Conservation (phyloP, 2,888 invertebrate genomes). For the Anthrax anthrax region DNA sequence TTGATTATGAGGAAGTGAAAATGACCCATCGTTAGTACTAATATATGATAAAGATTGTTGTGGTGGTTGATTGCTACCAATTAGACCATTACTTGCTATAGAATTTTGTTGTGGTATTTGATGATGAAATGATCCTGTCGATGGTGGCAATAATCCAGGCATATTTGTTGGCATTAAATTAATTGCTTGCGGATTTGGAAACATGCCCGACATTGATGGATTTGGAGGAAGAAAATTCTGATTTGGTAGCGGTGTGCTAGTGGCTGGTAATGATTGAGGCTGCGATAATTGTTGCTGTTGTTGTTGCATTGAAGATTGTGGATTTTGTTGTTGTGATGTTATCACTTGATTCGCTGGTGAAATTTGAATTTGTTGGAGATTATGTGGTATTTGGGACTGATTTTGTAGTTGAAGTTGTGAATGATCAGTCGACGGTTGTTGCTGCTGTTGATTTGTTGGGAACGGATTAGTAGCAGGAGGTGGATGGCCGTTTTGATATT, state of each 20-base stretch:
- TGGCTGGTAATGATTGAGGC: conserved; percentile 1
- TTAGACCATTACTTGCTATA: conserved; percentile 5
- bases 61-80: not conserved
- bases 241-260: conserved; percentile 2
- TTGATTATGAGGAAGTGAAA: conserved; percentile 2
- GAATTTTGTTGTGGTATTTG: conserved; percentile 6
- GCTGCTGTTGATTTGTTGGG: conserved; percentile 13
- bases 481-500: conserved; percentile 28
- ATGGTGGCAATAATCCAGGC: not conserved
- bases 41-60: not conserved
- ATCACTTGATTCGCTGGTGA: conserved; percentile 3
- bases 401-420: conserved; percentile 10
- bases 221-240: conserved; percentile 14
- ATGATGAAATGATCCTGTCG: conserved; percentile 3
- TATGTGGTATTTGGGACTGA: conserved; percentile 5
- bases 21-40: not conserved
- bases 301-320: conserved; percentile 4
- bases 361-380: not conserved
- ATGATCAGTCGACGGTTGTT: conserved; percentile 10
- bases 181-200: not conserved
- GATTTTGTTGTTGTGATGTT: conserved; percentile 12
- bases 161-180: not conserved
- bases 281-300: conserved; percentile 6
- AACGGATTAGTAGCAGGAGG: conserved; percentile 13
- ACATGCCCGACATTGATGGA: not conserved